phyloP scores from a whole-genome alignment of 1,140 invertebrate species.

The Tachypleus tridentatus region DNA sequence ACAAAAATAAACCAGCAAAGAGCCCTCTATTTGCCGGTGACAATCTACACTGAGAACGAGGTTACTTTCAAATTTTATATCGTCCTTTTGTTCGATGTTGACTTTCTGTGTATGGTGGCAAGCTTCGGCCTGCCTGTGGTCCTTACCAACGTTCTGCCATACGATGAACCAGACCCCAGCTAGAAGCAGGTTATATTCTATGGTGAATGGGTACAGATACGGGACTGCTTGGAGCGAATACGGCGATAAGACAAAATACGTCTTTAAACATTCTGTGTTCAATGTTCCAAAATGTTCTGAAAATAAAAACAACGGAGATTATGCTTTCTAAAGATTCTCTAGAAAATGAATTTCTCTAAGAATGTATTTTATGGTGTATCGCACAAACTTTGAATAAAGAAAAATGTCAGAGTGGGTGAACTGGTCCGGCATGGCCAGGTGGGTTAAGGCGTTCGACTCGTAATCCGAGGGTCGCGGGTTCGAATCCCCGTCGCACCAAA shows the following conservation, averaged over 20 bases:
- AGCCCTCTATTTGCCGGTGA: conserved; percentile 55
- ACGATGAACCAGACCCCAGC: conserved; percentile 54
- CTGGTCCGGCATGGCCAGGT: too few relatives aligned
- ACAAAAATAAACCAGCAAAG: conserved; percentile 50
- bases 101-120: conserved; percentile 10
- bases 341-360: too few relatives aligned
- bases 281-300: too few relatives aligned
- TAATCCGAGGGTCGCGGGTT: too few relatives aligned
- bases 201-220: conserved; percentile 56
- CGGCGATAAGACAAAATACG: conserved; percentile 8
- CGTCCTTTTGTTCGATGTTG: conserved; percentile 30
- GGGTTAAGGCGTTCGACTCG: too few relatives aligned
- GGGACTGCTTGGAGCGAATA: conserved; percentile 29
- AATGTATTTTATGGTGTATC: too few relatives aligned
- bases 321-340: too few relatives aligned
- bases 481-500: too few relatives aligned
- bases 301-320: too few relatives aligned
- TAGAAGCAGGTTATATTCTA: conserved; percentile 58
- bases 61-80: conserved; percentile 35
- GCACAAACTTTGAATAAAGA: not conserved
- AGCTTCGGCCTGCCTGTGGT: conserved; percentile 18
- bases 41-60: conserved; percentile 55
- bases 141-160: conserved; percentile 52
- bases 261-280: too few relatives aligned
- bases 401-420: too few relatives aligned